Evolutionary conservation across 2,113 vertebrate genomes (phyloP), one percentile per base, ranked within the genome.

Genomic region (Nerophis ophidion): DNA sequence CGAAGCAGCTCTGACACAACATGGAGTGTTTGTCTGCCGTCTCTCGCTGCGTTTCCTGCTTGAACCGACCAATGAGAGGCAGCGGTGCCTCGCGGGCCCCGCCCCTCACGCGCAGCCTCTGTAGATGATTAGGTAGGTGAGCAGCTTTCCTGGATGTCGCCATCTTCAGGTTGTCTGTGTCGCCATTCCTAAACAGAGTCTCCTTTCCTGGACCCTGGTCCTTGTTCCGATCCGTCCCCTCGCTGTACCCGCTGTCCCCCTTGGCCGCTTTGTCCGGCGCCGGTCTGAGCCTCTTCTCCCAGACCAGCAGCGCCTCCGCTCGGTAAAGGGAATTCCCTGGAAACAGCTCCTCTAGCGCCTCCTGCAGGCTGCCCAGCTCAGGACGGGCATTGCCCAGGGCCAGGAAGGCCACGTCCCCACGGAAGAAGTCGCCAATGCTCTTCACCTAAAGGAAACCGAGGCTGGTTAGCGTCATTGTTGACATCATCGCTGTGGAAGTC

Each of bases 371-470:
- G 69, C 85, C 90, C 80, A 94, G 54, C 0, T 93, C 93, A 35
- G 96, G 80, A 0, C 92, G 92, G 15, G 91, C 86, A 58, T 81
- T 93, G 19, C 95, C 93, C 72, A 93, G 80, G 0, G 95, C 96
- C 72, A 98, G 85, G 71, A 98, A 96, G 0, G 92, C 93, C 57
- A 92, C 91, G 5, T 95, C 93, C 4, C 94, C 93, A 47, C 90
- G 71, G 77, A 98, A 97, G 80, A 98, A 97, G 60, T 97, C 95
- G 15, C 93, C 91, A 46, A 98, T 75, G 0, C 93, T 84, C 34
- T 76, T 85, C 19, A 91, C 86, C 84, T 90, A 17, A 4, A 33
- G 14, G 12, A 10, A 8, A 48, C 7, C 15, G 14, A 60, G 1
- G n/a, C 11, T 10, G 2, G 6, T 45, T 11, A 6, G 44, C 16